Percentiles rank a stretch among this genome's conserved stretches.
Evolutionary conservation across 2,113 vertebrate species (phyloP).

Genomic region (Solenodon paradoxus): DNA sequence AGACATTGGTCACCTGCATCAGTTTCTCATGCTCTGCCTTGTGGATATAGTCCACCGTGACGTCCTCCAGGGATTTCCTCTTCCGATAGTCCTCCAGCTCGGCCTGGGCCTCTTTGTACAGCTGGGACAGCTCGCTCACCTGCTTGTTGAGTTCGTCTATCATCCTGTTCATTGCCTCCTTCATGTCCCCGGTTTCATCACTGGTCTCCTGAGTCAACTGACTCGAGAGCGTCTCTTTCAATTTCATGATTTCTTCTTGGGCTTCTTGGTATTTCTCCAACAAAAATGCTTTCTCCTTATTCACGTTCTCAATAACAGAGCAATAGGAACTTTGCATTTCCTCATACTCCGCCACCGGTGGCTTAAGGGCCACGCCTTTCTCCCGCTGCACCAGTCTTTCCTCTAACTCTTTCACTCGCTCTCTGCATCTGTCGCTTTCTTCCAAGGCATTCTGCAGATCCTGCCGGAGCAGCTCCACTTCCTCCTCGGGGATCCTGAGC

Average conservation of each 20-base stretch:
- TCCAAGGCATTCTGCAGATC: slow-evolving; percentile 83
- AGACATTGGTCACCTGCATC: slow-evolving; percentile 78
- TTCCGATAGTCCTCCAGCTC: slow-evolving; percentile 86
- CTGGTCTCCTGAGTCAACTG: slow-evolving; percentile 85
- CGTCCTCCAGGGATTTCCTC: slow-evolving; percentile 82
- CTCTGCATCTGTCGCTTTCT: slow-evolving; percentile 83
- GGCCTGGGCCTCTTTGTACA: slow-evolving; percentile 92
- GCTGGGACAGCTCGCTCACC: slow-evolving; percentile 90
- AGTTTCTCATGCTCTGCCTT: slow-evolving; percentile 85
- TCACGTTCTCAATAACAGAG: slow-evolving; percentile 85
- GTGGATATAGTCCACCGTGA: slow-evolving; percentile 77
- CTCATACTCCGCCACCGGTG: slow-evolving; percentile 83
- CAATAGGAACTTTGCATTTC: slow-evolving; percentile 85
- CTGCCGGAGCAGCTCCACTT: slow-evolving; percentile 85
- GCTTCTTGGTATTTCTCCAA: slow-evolving; percentile 91
- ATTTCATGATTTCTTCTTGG: slow-evolving; percentile 91
- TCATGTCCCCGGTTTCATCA: slow-evolving; percentile 89
- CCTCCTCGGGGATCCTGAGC: slow-evolving; percentile 74
- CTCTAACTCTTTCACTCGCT: slow-evolving; percentile 86
- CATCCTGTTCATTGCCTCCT: slow-evolving; percentile 84
- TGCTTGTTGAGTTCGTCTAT: slow-evolving; percentile 91
- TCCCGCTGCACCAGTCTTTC: slow-evolving; percentile 83
- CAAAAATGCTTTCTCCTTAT: slow-evolving; percentile 86
- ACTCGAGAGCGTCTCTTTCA: slow-evolving; percentile 89
- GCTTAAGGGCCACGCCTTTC: slow-evolving; percentile 36